A percentile compares a stretch with the other conserved stretches of the same genome.
Conservation (phyloP, 2,888 invertebrate genomes). For the Tortrix viridana region DNA sequence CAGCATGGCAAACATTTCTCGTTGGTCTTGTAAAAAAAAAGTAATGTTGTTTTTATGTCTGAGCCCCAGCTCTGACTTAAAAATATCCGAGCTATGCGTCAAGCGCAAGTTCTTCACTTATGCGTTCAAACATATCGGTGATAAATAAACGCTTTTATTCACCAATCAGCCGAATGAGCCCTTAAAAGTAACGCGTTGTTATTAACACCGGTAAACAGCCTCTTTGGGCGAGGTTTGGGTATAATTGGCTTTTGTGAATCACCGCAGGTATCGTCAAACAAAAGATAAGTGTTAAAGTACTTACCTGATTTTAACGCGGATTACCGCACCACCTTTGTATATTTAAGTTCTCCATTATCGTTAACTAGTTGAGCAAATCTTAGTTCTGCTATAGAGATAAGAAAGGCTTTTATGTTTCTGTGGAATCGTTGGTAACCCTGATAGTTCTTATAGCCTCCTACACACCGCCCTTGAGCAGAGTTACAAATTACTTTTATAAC, state of each 20-base stretch:
- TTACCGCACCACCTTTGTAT: background rate
- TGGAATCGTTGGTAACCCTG: conserved; percentile 23
- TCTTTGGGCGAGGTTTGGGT: background rate
- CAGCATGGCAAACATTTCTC: conserved; percentile 2
- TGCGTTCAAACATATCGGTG: background rate
- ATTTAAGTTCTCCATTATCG: too few relatives aligned
- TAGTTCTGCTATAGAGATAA: too few relatives aligned
- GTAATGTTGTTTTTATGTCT: too few relatives aligned
- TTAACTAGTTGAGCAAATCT: too few relatives aligned
- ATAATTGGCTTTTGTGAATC: conserved; percentile 11
- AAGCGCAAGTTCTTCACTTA: conserved; percentile 6
- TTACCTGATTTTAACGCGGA: conserved; percentile 2
- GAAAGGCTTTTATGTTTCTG: background rate
- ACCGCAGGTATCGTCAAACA: conserved; percentile 21
- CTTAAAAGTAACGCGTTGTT: background rate
- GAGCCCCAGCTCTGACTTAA: conserved; percentile 17
- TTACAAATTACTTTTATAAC: conserved; percentile 29
- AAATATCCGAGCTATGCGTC: conserved; percentile 30
- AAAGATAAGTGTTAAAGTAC: conserved; percentile 21
- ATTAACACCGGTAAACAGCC: background rate
- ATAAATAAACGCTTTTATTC: conserved; percentile 17
- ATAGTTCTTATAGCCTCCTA: conserved; percentile 22
- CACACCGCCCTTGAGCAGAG: conserved; percentile 28
- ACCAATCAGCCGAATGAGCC: conserved; percentile 2
- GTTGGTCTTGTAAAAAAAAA: conserved; percentile 23